These are phyloP conservation scores for Scaptomyza caliginosa DNA, from an alignment of 2,888 invertebrate species.

Conservation along the genomic window DNA sequence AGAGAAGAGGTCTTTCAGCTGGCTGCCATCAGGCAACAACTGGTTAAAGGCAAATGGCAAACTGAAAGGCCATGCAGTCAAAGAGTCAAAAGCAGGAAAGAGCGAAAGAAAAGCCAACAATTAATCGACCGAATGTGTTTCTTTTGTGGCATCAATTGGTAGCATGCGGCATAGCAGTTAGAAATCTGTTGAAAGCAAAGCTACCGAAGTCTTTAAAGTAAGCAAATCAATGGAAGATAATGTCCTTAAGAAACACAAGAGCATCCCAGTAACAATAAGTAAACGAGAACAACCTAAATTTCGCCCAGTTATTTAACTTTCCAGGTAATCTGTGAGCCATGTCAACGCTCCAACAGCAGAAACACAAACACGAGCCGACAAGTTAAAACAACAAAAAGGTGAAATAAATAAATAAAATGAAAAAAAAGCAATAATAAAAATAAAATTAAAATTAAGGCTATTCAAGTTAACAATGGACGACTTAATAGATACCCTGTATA, in stretches of 20 bases:
- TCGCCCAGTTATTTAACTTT: slow-evolving; percentile 55
- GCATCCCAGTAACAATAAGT: slow-evolving; percentile 29
- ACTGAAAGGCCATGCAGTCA: slow-evolving; percentile 25
- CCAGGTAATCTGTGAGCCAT: slow-evolving; percentile 57
- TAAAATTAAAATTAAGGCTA: slow-evolving; percentile 1
- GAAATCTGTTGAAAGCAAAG: not conserved
- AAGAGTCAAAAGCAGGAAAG: slow-evolving; percentile 6
- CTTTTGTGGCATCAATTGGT: not conserved
- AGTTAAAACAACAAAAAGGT: slow-evolving; percentile 16
- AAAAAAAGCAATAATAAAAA: slow-evolving; percentile 2
- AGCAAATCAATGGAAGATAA: slow-evolving; percentile 23
- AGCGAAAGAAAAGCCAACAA: not conserved
- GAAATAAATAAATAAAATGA: slow-evolving; percentile 5
- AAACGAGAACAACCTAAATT: slow-evolving; percentile 34
- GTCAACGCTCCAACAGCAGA: slow-evolving; percentile 37
- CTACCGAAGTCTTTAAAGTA: too few species aligned
- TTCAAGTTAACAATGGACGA: not conserved
- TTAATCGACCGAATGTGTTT: slow-evolving; percentile 13
- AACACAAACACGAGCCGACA: slow-evolving; percentile 52
- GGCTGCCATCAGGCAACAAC: not conserved
- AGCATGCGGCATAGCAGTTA: slow-evolving; percentile 3
- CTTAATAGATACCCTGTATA: not conserved
- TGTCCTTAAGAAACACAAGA: too few species aligned
- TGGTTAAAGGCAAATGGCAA: slow-evolving; percentile 15
- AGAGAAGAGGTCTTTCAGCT: not conserved